Conservation (phyloP, 2,888 invertebrate species). For the Coelopa pilipes region DNA sequence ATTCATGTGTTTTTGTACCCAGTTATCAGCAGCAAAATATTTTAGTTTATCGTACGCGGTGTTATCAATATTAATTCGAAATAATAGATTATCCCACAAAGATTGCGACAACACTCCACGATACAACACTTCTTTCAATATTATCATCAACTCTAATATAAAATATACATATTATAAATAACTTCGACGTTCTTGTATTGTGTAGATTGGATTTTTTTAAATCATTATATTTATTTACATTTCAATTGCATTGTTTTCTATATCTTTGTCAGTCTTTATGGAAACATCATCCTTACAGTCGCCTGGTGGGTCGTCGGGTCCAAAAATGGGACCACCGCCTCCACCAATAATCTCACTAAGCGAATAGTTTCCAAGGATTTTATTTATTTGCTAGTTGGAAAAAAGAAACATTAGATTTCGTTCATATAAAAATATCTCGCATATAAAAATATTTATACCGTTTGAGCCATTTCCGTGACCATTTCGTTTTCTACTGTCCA, state of each 20-base stretch:
- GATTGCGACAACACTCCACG: background rate
- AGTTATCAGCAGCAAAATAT: too few relatives aligned
- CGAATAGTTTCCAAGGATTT: slow-evolving; percentile 47
- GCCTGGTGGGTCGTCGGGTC: slow-evolving; percentile 54
- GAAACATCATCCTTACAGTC: slow-evolving; percentile 51
- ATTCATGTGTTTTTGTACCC: too few relatives aligned
- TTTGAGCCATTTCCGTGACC: slow-evolving; percentile 48
- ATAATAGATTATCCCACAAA: slow-evolving; percentile 13
- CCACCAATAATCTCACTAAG: slow-evolving; percentile 51
- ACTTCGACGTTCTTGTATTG: background rate
- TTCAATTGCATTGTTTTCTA: background rate
- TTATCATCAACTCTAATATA: background rate
- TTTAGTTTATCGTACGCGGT: too few relatives aligned
- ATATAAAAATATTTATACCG: too few relatives aligned
- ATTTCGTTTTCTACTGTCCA: slow-evolving; percentile 54
- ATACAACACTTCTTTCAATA: background rate
- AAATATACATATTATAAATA: background rate
- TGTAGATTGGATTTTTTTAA: background rate
- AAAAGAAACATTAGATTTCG: background rate
- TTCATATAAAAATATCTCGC: too few relatives aligned
- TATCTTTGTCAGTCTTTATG: slow-evolving; percentile 3
- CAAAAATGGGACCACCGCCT: slow-evolving; percentile 54
- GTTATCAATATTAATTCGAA: background rate
- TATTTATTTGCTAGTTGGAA: slow-evolving; percentile 53
- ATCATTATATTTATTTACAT: background rate